Evolutionary conservation across 2,797 vertebrate species (phyloP).

Genomic region (Hafferia zeledoni): DNA sequence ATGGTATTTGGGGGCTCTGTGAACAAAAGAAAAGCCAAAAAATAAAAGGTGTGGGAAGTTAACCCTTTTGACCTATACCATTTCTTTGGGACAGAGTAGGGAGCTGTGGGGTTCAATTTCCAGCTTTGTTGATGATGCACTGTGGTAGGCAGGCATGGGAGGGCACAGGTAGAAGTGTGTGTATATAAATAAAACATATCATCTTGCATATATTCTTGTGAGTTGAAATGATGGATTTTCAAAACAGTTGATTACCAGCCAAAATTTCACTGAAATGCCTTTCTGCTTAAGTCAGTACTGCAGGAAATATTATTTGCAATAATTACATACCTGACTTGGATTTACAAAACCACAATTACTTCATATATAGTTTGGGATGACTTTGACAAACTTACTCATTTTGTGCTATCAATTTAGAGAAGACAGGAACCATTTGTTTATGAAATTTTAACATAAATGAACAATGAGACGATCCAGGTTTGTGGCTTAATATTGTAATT

Average conservation of each 20-base stretch:
- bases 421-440: constrained; percentile 38
- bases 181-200: neutral
- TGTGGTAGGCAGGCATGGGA: neutral
- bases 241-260: neutral
- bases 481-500: constrained; percentile 20
- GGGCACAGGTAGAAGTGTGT: neutral
- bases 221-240: neutral
- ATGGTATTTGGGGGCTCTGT: neutral
- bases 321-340: neutral
- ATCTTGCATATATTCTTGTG: neutral
- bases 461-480: constrained; percentile 6
- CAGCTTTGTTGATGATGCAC: neutral
- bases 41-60: neutral
- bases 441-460: constrained; percentile 14
- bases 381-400: constrained; percentile 55
- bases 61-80: neutral
- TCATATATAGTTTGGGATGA: neutral
- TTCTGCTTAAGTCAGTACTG: constrained; percentile 19
- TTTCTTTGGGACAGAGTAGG: neutral
- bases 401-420: constrained; percentile 46
- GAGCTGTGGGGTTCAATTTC: neutral
- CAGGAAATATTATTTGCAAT: neutral
- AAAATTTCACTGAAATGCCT: neutral
- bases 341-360: neutral
- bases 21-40: neutral